Base-by-base conservation (phyloP, 2,888 invertebrate genomes). In the Sminthurinus aureus region DNA sequence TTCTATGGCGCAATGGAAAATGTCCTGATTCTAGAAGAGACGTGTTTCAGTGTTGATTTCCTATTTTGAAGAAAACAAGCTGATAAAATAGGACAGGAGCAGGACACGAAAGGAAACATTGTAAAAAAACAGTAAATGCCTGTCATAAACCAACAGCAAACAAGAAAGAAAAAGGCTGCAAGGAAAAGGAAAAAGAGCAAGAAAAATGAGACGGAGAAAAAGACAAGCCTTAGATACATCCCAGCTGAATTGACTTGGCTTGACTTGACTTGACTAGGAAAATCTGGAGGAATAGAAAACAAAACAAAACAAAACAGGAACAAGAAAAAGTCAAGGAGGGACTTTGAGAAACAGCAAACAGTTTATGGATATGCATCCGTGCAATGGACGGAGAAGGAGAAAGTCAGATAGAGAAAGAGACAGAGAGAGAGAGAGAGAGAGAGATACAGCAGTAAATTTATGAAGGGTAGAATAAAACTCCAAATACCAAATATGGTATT, bases 391-490 rank as follows among this genome's bases (percentile, higher is more conserved):
- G 9, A 13, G 9, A 52, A 52, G 52, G 8, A 13, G 13, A 52
- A 52, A 13, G n/a, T 58, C 58, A 67, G 20, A 67, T 9, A 67
- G 67, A 69, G 9, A 22, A 20, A 9, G 22, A 20, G 9, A 69
- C 1, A 69, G n/a, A 24, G 1, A 20, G 58, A 76, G 13, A 58
- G 24, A 79, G 69, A 9, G 50, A 20, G 51, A 66, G 79, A 52
- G 67, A 26, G 66, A 20, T 8, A 66, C 38, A 67, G 20, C n/a
- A 38, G 69, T 15, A 77, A 77, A 77, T 77, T 77, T 77, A 77
- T 77, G 77, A 77, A 15, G 38, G 51, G 75, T 51, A 51, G 75
- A 79, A 79, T 79, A 66, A 79, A 79, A 79, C 66, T 79, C 66
- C 79, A 77, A 77, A 38, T 4, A 4, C 38, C 38, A 38, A 20